Evolutionary conservation across 2,888 invertebrate genomes (phyloP), one percentile per base, ranked within the genome.

Genomic region (Chalcis sispes): DNA sequence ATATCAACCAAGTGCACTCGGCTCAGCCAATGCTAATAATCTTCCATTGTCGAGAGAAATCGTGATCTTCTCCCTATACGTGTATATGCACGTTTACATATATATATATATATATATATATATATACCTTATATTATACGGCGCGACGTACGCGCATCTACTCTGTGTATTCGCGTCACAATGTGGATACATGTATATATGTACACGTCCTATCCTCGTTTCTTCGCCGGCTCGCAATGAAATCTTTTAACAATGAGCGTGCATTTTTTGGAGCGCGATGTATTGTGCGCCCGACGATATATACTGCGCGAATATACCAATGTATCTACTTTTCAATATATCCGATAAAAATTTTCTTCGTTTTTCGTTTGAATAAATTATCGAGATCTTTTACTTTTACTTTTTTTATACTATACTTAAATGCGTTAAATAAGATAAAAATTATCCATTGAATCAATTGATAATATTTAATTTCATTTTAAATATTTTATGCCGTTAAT

Each of bases 11-110:
- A 78, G 77, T 80, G 81, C 81, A 81, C 81, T 83, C 81, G 83
- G 82, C 83, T 83, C 80, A 85, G 83, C 84, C 84, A 82, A 84
- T 85, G 83, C 83, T 85, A 86, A 85, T 86, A 85, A 85, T 86
- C 85, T 82, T 48, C 83, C 79, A 85, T 85, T 85, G 86, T 86
- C 81, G 83, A 72, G 83, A 72, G 70, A 18, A 79, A 81, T 76
- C 79, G 77, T 80, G 81, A 62, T 74, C 59, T 25, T 64, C n/a
- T n/a, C n/a, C n/a, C n/a, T n/a, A n/a, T n/a, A n/a, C n/a, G n/a
- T n/a, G n/a, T n/a, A n/a, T n/a, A n/a, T n/a, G n/a, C n/a, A n/a
- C n/a, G n/a, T n/a, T n/a, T n/a, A n/a, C 62, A 42, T 80, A 79
- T 77, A 81, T 78, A 80, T 82, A 23, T 36, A 25, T 10, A 23